Base-by-base conservation (phyloP, 1,140 invertebrate species). In the Hycleus cichorii region DNA sequence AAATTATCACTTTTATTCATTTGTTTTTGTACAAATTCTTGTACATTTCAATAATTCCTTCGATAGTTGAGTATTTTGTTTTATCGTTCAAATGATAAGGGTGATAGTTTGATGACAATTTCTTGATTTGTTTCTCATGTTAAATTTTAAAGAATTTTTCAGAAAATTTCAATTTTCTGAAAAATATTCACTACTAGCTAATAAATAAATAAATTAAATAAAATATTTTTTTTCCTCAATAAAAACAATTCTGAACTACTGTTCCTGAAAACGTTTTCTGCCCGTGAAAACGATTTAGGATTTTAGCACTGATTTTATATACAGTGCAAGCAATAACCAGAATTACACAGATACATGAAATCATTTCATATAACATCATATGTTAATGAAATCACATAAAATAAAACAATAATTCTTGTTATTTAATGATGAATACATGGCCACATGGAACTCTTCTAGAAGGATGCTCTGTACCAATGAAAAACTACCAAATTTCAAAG, bases 221-320 rank as follows among this genome's bases (percentile, higher is more conserved):
- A 49, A 18, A 18, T 18, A 18, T 1, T 1, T 18, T 18, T 60
- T 55, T 64, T 58, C 44, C 42, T 59, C 11, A 5, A 42, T 4
- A 32, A 64, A 66, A 65, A 62, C 66, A 71, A 72, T 72, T 72
- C 69, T 72, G 70, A 71, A 65, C 71, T 72, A 72, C 71, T 67
- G 53, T 63, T 26, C 58, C 62, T 63, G 66, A 69, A 62, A 69
- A 67, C 66, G 67, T 70, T 71, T 71, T 70, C 58, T 63, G 69
- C 69, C 69, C 70, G 62, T 54, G 62, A 66, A 71, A 72, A 72
- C 64, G 68, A 65, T 67, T 69, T 62, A 60, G 66, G 70, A 64
- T 64, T 9, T 49, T 10, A 58, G 64, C 67, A 67, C 64, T 61
- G 51, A 60, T 54, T 18, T 59, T 59, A 62, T 53, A 65, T 52